Percentiles rank a stretch among this genome's conserved stretches.
phyloP scores from a whole-genome alignment of 2,888 invertebrate species.

The Cantharis flavilabris region DNA sequence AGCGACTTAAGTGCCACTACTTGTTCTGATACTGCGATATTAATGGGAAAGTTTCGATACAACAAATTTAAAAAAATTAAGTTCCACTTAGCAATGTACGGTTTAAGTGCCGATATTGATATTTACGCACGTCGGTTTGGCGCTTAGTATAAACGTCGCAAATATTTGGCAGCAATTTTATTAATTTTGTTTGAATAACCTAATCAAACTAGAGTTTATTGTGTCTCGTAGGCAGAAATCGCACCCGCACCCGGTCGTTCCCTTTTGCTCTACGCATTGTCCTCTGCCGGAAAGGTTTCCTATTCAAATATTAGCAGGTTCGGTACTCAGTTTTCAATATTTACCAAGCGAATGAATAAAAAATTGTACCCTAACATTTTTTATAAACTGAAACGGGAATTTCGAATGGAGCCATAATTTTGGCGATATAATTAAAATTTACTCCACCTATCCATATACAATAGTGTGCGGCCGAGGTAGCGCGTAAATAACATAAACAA shows the following conservation, averaged over 20 bases:
- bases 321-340: neutral
- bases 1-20: too few relatives aligned
- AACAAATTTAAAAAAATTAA: too few relatives aligned
- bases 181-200: neutral
- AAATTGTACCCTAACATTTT: neutral
- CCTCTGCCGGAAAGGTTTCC: neutral
- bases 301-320: neutral
- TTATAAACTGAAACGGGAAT: neutral
- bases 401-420: neutral
- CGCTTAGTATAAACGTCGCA: neutral
- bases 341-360: neutral
- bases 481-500: conserved; percentile 51
- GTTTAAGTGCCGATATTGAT: too few relatives aligned
- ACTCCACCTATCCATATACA: neutral
- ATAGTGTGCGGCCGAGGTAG: neutral
- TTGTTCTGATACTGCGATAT: too few relatives aligned
- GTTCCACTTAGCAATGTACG: too few relatives aligned
- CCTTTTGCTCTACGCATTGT: neutral
- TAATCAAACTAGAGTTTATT: neutral
- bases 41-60: too few relatives aligned
- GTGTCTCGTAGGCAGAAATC: neutral
- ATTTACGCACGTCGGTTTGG: too few relatives aligned
- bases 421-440: neutral
- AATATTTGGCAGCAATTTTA: neutral
- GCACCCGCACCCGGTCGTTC: neutral